phyloP scores from a whole-genome alignment of 2,113 vertebrate genomes.

The Lucifuga dentata region DNA sequence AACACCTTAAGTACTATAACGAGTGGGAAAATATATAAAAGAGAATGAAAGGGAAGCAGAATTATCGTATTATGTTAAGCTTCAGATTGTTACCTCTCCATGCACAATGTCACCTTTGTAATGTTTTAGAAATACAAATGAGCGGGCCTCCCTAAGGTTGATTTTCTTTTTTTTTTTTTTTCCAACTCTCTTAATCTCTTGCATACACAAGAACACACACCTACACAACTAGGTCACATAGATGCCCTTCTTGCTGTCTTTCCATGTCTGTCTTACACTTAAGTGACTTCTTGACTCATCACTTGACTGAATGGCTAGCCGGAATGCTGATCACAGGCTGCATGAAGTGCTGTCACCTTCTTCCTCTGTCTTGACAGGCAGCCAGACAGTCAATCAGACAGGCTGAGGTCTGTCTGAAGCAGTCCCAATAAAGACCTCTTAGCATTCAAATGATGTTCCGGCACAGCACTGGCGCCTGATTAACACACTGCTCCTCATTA shows the following conservation, averaged over 20 bases:
- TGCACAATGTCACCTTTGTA: constrained; percentile 10
- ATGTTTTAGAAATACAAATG: constrained; percentile 28
- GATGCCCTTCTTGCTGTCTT: constrained; percentile 29
- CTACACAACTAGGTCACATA: constrained; percentile 9
- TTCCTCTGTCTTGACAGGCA: constrained; percentile 60
- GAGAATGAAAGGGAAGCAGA: neutral
- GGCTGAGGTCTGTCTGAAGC: constrained; percentile 70
- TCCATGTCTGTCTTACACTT: constrained; percentile 2
- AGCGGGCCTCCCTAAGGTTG: constrained; percentile 54
- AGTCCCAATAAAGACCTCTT: constrained; percentile 69
- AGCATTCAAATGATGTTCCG: constrained; percentile 68
- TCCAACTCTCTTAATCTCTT: neutral
- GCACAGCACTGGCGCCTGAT: constrained; percentile 63
- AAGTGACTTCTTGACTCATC: constrained; percentile 70
- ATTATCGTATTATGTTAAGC: constrained; percentile 2
- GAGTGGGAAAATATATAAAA: constrained; percentile 23
- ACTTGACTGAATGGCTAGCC: constrained; percentile 62
- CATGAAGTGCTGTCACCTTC: constrained; percentile 67
- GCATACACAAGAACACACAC: constrained; percentile 26
- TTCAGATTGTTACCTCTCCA: constrained; percentile 15
- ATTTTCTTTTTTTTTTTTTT: constrained; percentile 23
- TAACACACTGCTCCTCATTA: constrained; percentile 70
- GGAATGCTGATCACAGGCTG: constrained; percentile 52
- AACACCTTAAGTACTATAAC: constrained; percentile 29
- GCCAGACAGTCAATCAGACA: constrained; percentile 76